phyloP scores from a whole-genome alignment of 2,888 invertebrate genomes.

The Drosophila meridiana region DNA sequence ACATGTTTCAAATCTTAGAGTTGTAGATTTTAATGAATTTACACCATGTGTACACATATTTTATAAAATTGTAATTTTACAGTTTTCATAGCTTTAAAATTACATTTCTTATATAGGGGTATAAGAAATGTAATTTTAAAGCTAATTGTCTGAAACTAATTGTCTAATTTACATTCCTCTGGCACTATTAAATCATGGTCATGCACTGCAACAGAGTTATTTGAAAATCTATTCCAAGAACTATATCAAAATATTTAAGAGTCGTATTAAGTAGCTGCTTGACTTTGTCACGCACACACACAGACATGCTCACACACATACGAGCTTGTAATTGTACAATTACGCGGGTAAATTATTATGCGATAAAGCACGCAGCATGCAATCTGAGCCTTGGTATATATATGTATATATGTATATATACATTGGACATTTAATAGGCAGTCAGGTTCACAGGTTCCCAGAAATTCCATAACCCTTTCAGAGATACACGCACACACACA shows the following conservation, averaged over 20 bases:
- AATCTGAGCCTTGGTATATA: constrained; percentile 33
- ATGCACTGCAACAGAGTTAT: constrained; percentile 41
- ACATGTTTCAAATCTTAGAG: no score
- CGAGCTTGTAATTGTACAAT: constrained; percentile 77
- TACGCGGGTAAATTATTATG: constrained; percentile 80
- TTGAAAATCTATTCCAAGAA: constrained; percentile 57
- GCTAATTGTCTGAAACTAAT: neutral
- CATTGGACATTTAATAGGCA: constrained; percentile 15
- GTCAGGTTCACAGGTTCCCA: constrained; percentile 10
- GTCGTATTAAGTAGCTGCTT: constrained; percentile 23
- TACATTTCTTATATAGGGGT: no score
- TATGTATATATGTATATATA: constrained; percentile 19
- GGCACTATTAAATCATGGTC: constrained; percentile 30
- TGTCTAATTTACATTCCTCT: neutral
- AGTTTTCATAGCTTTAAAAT: no score
- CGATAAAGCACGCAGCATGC: constrained; percentile 78
- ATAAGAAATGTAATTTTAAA: no score
- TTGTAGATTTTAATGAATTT: no score
- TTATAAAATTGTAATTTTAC: no score
- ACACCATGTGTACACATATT: no score
- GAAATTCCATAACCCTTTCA: constrained; percentile 38
- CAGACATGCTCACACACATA: constrained; percentile 26
- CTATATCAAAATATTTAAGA: constrained; percentile 37
- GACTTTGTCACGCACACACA: constrained; percentile 42
- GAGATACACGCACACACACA: neutral